Percentiles rank a stretch among this genome's conserved stretches.
These are phyloP conservation scores for Gerris lacustris DNA, from an alignment of 2,888 invertebrate species.

Conservation along the genomic window DNA sequence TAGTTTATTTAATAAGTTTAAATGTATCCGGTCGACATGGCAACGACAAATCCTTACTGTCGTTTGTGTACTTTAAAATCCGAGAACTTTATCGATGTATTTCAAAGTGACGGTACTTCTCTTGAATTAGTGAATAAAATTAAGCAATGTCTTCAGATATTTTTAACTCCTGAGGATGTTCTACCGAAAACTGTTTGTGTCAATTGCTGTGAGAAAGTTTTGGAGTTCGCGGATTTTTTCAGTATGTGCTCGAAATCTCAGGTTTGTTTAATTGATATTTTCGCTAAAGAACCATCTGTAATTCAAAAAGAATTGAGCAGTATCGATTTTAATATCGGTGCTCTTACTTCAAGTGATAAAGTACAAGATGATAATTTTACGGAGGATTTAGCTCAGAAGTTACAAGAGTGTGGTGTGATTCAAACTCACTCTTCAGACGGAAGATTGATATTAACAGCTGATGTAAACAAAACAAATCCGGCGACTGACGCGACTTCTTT, in stretches of 20 bases:
- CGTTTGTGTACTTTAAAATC: constrained; percentile 27
- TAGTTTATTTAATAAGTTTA: too few species aligned
- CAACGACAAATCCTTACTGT: constrained; percentile 20
- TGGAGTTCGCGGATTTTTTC: constrained; percentile 33
- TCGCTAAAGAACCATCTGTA: constrained; percentile 25
- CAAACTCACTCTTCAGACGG: not conserved
- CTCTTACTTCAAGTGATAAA: too few species aligned
- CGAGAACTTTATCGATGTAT: constrained; percentile 31
- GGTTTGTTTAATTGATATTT: constrained; percentile 30
- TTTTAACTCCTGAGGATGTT: constrained; percentile 33
- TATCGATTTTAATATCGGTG: too few species aligned
- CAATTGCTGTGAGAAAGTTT: constrained; percentile 32
- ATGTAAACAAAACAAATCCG: too few species aligned
- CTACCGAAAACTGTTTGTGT: constrained; percentile 33
- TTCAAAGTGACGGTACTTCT: constrained; percentile 31
- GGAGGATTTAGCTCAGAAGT: not conserved
- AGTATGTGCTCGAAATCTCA: constrained; percentile 33
- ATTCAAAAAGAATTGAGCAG: not conserved
- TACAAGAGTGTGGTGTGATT: not conserved
- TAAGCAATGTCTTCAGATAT: constrained; percentile 34
- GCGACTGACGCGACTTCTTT: too few species aligned
- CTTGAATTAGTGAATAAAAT: constrained; percentile 32
- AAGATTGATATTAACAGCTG: too few species aligned
- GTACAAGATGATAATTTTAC: not conserved
- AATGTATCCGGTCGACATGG: too few species aligned